A percentile compares a stretch with the other conserved stretches of the same genome.
Conservation (phyloP, 2,888 invertebrate species). For the Vesta saturnalis region DNA sequence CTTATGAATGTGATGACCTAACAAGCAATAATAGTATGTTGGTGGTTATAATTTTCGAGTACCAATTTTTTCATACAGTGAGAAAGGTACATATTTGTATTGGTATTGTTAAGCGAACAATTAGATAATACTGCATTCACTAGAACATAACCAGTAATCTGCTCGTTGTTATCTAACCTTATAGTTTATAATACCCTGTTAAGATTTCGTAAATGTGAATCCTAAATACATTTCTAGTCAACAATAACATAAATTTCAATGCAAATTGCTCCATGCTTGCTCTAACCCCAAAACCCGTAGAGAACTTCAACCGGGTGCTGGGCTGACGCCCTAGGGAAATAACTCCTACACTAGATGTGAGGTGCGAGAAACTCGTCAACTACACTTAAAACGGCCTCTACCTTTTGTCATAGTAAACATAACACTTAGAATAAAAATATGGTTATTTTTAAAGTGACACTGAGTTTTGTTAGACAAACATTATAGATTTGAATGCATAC, state of each 20-base stretch:
- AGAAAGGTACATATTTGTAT: no score
- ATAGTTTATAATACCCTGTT: slow-evolving; percentile 36
- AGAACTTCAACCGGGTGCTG: slow-evolving; percentile 50
- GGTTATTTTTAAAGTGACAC: not conserved
- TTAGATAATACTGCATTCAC: slow-evolving; percentile 15
- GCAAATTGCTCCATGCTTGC: slow-evolving; percentile 54
- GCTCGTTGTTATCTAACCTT: slow-evolving; percentile 31
- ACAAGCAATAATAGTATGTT: no score
- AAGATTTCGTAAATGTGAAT: slow-evolving; percentile 40
- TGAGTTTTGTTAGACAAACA: not conserved
- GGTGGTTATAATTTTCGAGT: no score
- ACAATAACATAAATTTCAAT: slow-evolving; percentile 57
- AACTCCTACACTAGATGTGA: slow-evolving; percentile 37
- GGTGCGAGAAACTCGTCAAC: slow-evolving; percentile 46
- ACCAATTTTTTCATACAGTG: no score
- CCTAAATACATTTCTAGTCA: slow-evolving; percentile 52
- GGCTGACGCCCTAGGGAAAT: slow-evolving; percentile 48
- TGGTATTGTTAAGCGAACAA: no score
- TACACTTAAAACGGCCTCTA: slow-evolving; percentile 42
- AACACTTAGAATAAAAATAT: slow-evolving; percentile 10
- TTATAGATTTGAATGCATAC: not conserved
- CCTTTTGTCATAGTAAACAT: slow-evolving; percentile 23
- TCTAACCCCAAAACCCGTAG: slow-evolving; percentile 49
- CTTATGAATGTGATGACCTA: no score
- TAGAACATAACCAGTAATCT: slow-evolving; percentile 28